Percentiles rank a stretch among this genome's conserved stretches.
Evolutionary conservation across 1,140 invertebrate genomes (phyloP).

Genomic region (Hypsibius dujardini): DNA sequence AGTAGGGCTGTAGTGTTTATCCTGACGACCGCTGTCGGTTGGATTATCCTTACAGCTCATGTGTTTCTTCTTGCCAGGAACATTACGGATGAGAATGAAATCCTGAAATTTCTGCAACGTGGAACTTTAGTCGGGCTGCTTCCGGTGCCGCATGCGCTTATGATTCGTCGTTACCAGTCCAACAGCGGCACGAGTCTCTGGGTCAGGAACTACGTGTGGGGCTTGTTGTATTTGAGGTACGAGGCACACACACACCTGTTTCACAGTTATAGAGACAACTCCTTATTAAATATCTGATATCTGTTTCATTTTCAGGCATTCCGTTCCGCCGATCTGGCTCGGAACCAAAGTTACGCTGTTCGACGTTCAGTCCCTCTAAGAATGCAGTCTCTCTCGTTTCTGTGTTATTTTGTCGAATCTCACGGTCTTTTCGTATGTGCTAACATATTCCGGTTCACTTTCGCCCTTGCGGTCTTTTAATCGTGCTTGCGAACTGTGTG

Average conservation of each 20-base stretch:
- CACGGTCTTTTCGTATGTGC: no score
- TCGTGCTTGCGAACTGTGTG: no score
- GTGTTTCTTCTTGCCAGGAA: slow-evolving; percentile 20
- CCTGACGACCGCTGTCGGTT: slow-evolving; percentile 18
- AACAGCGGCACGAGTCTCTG: slow-evolving; percentile 94
- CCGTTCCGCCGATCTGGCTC: slow-evolving; percentile 97
- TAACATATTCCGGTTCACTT: no score
- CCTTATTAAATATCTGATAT: slow-evolving; percentile 16
- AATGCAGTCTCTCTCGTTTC: no score
- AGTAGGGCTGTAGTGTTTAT: slow-evolving; percentile 44
- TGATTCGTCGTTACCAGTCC: slow-evolving; percentile 95
- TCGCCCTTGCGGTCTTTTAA: no score
- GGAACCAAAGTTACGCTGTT: slow-evolving; percentile 97
- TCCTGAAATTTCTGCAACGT: slow-evolving; percentile 94
- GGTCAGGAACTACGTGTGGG: slow-evolving; percentile 99
- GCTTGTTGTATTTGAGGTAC: slow-evolving; percentile 86
- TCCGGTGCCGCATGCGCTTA: slow-evolving; percentile 94
- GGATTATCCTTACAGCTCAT: slow-evolving; percentile 22
- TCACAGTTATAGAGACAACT: no score
- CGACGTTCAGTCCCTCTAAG: slow-evolving; percentile 57
- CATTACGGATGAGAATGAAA: slow-evolving; percentile 94
- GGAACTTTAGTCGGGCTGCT: slow-evolving; percentile 90
- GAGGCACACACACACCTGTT: no score
- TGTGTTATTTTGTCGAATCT: no score
- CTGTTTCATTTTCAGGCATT: slow-evolving; percentile 50